Evolutionary conservation across 2,888 invertebrate species (phyloP), one percentile per base, ranked within the genome.

Genomic region (Platerodrilus igneus): DNA sequence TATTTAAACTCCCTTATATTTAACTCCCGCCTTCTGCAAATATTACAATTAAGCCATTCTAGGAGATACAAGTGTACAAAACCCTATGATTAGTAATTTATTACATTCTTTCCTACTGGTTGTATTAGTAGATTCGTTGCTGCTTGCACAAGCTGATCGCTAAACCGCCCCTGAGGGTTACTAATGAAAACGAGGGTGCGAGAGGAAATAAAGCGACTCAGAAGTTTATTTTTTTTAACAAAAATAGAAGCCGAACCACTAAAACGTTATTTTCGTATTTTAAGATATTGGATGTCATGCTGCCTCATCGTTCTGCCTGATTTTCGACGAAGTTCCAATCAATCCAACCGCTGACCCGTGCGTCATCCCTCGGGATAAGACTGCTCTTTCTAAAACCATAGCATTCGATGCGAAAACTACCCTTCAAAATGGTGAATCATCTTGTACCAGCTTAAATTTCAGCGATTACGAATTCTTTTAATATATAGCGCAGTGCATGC

Each of bases 101-200:
- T 63, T 45, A 55, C 57, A 56, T 52, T 57, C 58, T 61, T 62
- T 62, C 63, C 59, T 62, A 60, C 60, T 60, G 61, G 59, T 63
- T 58, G 62, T 64, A 63, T 63, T 64, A 63, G 62, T 62, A n/a
- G n/a, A 61, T 62, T 62, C 63, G 59, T 60, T 62, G 59, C n/a
- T n/a, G n/a, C 57, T 57, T 55, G 56, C 54, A 50, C 54, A 56
- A 47, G 50, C 63, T 62, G 61, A 64, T 62, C 62, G 60, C 61
- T 60, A 62, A 60, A 58, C 62, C 62, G 57, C 62, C 64, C 53
- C 46, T 54, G n/a, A 40, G 56, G 52, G 55, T 47, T 47, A 45
- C 45, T 47, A 46, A 51, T 52, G 47, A 46, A 47, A 51, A 51
- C n/a, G n/a, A n/a, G n/a, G n/a, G 21, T 21, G 9, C 9, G 5